A percentile compares a stretch with the other conserved stretches of the same genome.
Conservation (phyloP, 2,113 vertebrate species). For the Ailuropoda melanoleuca region DNA sequence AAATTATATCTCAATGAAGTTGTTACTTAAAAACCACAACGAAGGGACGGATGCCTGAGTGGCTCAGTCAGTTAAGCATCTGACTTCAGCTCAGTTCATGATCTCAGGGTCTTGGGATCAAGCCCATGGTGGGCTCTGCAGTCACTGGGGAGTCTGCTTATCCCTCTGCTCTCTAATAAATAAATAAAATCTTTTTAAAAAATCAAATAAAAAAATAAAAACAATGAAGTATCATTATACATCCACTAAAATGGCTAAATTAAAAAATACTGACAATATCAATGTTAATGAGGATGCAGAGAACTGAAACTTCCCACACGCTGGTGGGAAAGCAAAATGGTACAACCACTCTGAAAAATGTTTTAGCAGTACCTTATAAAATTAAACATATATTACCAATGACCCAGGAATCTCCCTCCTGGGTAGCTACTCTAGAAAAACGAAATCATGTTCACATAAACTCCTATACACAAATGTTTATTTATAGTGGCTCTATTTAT, state of each 20-base stretch:
- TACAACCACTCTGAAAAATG: neutral
- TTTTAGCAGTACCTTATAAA: neutral
- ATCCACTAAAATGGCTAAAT: neutral
- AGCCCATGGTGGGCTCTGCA: neutral
- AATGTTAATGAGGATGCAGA: neutral
- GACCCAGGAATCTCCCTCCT: neutral
- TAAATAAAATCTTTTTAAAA: neutral
- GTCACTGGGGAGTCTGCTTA: neutral
- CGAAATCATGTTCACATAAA: neutral
- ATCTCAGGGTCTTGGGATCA: neutral
- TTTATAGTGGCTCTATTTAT: neutral
- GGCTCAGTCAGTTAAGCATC: neutral
- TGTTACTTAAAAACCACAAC: neutral
- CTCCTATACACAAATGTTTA: neutral
- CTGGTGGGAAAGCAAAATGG: constrained; percentile 31
- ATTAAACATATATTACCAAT: neutral
- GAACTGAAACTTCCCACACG: neutral
- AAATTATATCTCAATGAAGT: neutral
- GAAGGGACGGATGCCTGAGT: neutral
- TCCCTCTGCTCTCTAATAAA: neutral
- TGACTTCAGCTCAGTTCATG: neutral
- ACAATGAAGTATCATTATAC: neutral
- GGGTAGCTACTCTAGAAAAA: neutral
- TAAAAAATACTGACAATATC: constrained; percentile 5
- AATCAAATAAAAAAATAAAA: neutral